Base-by-base conservation (phyloP, 92 coral and sea anemone species). In the Actinostola sp. region DNA sequence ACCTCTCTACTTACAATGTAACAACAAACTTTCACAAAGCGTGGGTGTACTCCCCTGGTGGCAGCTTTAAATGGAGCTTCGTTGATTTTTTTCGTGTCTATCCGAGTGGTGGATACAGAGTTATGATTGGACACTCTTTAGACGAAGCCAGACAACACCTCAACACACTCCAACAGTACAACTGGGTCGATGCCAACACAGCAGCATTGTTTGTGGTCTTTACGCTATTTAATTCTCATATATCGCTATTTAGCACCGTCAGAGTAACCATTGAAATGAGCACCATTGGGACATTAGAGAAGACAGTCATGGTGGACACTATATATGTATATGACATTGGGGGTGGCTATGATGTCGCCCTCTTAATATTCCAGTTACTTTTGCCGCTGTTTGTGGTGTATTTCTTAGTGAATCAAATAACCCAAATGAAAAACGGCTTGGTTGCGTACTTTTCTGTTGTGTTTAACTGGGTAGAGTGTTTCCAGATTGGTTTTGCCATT, bases 101-200 rank as follows among this genome's bases (percentile, higher is more conserved):
- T 34, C 42, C 64, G 7, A 52, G 81, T 10, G 84, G 89, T n/a
- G 89, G 89, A 2, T 84, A 77, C 62, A 24, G 57, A n/a, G 89
- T 71, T 13, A 71, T 48, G 30, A 63, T 84, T 19, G 80, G 81
- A 12, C 41, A 46, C 35, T 29, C 77, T 53, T 16, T 15, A 34
- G 29, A 84, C 6, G 43, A 63, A 16, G 72, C 89, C 7, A 64
- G 36, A 20, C 50, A 19, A 9, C 36, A 54, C 13, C 29, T 78
- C 19, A 43, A 60, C 9, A 41, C 56, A 1, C 54, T 84, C 14
- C 21, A 46, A 35, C 0, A 2, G 33, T 34, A 64, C 25, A 36
- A 66, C 46, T 84, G 89, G 89, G 14, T 84, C 20, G 89, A 84
- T 57, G 29, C 39, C 26, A 63, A 38, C 12, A 77, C 89, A 1